phyloP scores from a whole-genome alignment of 2,888 invertebrate genomes.

The Creontiades dilutus region DNA sequence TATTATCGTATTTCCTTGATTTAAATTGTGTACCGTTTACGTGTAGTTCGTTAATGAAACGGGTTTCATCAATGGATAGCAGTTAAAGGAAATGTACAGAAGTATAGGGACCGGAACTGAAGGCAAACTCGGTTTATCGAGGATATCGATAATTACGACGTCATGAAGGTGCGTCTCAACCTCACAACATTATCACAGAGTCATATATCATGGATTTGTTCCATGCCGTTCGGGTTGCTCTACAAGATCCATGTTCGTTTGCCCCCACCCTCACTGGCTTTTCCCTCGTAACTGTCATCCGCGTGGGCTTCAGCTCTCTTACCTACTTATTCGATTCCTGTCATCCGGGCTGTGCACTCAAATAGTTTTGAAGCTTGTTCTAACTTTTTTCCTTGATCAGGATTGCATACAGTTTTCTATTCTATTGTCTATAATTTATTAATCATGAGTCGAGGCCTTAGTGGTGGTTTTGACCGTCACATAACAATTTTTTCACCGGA shows the following conservation, averaged over 20 bases:
- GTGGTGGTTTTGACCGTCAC: slow-evolving; percentile 99
- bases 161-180: too few relatives aligned
- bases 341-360: background rate
- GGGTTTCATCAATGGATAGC: too few relatives aligned
- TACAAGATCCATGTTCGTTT: background rate
- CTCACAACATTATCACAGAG: too few relatives aligned
- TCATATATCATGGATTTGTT: too few relatives aligned
- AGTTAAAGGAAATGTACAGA: too few relatives aligned
- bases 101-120: too few relatives aligned
- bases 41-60: too few relatives aligned
- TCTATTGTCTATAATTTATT: background rate
- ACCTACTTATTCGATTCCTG: background rate
- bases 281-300: slow-evolving; percentile 8
- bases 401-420: background rate
- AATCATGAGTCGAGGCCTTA: slow-evolving; percentile 96
- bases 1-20: too few relatives aligned
- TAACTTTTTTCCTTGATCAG: background rate
- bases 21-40: too few relatives aligned
- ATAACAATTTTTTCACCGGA: slow-evolving; percentile 99
- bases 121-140: too few relatives aligned
- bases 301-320: background rate
- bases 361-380: background rate
- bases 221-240: background rate
- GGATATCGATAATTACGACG: too few relatives aligned
- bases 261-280: background rate